phyloP scores from a whole-genome alignment of 2,797 vertebrate species.

The Spondyliosoma cantharus region DNA sequence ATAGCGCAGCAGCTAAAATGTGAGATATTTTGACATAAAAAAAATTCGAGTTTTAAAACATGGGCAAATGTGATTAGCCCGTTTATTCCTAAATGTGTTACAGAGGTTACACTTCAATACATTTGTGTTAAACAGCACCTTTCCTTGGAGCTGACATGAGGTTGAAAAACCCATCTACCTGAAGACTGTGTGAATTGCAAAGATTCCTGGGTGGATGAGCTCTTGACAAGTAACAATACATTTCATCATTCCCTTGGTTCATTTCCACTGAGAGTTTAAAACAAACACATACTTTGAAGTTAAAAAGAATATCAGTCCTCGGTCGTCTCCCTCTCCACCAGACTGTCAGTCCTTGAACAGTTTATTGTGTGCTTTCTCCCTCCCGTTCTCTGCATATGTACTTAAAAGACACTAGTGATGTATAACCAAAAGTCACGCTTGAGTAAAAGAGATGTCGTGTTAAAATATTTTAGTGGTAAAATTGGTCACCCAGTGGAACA shows the following conservation, averaged over 20 bases:
- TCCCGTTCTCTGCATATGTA: not conserved
- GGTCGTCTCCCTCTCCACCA: not conserved
- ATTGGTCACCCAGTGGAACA: no score
- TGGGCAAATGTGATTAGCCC: not conserved
- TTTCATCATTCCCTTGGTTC: not conserved
- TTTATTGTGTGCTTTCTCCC: not conserved
- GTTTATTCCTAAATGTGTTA: not conserved
- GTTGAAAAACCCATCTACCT: not conserved
- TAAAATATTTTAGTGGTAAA: no score
- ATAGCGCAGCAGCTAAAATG: not conserved
- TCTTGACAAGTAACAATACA: not conserved
- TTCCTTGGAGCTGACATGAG: not conserved
- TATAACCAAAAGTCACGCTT: no score
- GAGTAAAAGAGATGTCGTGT: no score
- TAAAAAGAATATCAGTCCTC: not conserved
- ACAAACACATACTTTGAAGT: constrained; percentile 2
- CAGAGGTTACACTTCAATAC: not conserved
- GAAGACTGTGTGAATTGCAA: constrained; percentile 6
- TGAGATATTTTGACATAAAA: no score
- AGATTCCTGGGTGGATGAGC: not conserved
- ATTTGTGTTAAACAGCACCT: not conserved
- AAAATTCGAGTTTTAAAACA: not conserved
- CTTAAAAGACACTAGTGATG: not conserved
- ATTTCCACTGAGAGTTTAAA: constrained; percentile 2
- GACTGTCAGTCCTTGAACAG: not conserved